A percentile compares a stretch with the other conserved stretches of the same genome.
phyloP scores from a whole-genome alignment of 2,797 vertebrate species.

The Myotis pilosus region DNA sequence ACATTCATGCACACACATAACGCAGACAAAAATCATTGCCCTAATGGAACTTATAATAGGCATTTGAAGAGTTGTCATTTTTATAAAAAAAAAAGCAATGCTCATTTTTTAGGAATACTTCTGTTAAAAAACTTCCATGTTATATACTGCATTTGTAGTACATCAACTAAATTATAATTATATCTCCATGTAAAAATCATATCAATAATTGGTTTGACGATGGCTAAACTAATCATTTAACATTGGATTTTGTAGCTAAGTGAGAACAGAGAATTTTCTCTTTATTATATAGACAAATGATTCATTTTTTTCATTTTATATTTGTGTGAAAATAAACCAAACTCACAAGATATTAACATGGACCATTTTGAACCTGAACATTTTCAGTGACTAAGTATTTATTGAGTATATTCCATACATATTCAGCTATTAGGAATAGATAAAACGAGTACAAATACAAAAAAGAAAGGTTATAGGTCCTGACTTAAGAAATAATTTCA shows the following conservation, averaged over 20 bases:
- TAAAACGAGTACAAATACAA: neutral
- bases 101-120: neutral
- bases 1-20: neutral
- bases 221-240: neutral
- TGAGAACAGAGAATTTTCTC: neutral
- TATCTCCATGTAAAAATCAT: neutral
- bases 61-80: neutral
- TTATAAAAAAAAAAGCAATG: neutral
- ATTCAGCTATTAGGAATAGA: neutral
- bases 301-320: neutral
- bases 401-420: neutral
- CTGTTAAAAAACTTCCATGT: neutral
- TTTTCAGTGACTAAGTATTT: neutral
- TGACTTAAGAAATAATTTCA: neutral
- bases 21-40: neutral
- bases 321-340: neutral
- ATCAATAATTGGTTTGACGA: neutral
- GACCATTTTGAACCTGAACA: neutral
- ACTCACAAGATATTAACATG: neutral
- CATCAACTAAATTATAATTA: neutral
- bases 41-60: neutral
- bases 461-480: neutral
- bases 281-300: neutral
- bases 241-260: neutral
- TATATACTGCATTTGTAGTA: neutral